These are phyloP conservation scores for Nomada lathburiana DNA, from an alignment of 2,888 invertebrate genomes.

Conservation along the genomic window DNA sequence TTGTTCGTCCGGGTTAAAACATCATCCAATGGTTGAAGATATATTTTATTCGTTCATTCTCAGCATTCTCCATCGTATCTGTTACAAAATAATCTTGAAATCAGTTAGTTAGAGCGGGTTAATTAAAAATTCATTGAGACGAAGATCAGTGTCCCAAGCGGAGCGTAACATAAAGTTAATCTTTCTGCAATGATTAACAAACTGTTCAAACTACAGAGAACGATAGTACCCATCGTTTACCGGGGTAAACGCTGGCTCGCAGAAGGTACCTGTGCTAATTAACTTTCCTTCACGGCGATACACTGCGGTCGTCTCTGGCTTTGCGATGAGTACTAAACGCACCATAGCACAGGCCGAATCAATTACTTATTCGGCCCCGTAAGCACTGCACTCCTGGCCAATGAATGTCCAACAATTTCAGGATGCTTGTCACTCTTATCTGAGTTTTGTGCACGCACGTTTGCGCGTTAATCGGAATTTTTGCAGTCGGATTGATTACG, in stretches of 20 bases:
- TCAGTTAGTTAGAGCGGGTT: neutral
- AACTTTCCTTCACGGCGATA: constrained; percentile 19
- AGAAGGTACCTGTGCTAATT: constrained; percentile 45
- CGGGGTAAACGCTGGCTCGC: constrained; percentile 13
- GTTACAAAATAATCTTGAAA: neutral
- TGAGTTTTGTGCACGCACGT: neutral
- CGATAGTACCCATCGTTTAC: constrained; percentile 19
- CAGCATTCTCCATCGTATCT: too few species aligned
- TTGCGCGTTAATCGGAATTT: neutral
- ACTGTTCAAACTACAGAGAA: neutral
- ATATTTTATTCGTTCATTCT: too few species aligned
- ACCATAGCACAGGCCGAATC: constrained; percentile 27
- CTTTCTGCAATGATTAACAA: constrained; percentile 2
- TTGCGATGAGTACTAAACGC: constrained; percentile 20
- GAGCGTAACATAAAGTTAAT: neutral
- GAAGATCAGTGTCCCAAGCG: neutral
- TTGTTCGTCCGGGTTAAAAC: too few species aligned
- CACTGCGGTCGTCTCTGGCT: constrained; percentile 3
- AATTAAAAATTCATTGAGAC: neutral
- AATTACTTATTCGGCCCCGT: constrained; percentile 35
- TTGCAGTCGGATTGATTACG: too few species aligned
- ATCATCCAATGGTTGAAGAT: too few species aligned
- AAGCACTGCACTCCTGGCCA: constrained; percentile 30
- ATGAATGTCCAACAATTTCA: constrained; percentile 25
- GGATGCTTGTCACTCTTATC: neutral